Base-by-base conservation (phyloP, 2,888 invertebrate species). In the Thyatira batis region DNA sequence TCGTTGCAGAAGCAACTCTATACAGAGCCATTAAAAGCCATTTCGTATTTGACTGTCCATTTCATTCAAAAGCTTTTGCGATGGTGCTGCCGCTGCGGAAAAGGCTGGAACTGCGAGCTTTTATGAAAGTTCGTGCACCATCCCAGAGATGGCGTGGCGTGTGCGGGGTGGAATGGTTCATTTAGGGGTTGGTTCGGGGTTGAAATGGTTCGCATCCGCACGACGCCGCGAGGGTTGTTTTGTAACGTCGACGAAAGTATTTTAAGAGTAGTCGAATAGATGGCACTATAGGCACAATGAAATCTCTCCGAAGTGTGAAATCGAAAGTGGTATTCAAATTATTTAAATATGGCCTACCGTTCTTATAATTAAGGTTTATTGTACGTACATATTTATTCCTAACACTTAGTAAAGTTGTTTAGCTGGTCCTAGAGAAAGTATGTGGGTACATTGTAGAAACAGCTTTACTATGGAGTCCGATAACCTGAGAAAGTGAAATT, bases 41-140 rank as follows among this genome's bases (percentile, higher is more conserved):
- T 72, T 83, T 82, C 77, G 55, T 58, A 50, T 61, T 33, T 57
- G 39, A 51, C 52, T 51, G 39, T 46, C 21, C 8, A 23, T 74
- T 89, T 89, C 91, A 92, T 92, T 92, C 89, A 92, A 87, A 86
- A 92, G 88, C 84, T 87, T 67, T 33, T 48, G 55, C 65, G 69
- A 69, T 46, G 53, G 80, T 82, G 82, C 82, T 82, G 84, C 78
- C 61, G 43, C 64, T 11, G 68, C 81, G 87, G 84, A 72, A 63
- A 70, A 78, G 68, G 60, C 54, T 53, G 57, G 87, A 90, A 91
- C 90, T 88, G 63, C 56, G 61, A 82, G 78, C 82, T 83, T 85
- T 85, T 69, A 70, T 58, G 54, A 65, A 75, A 85, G 85, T 91
- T 89, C 82, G 3, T 67, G 62, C 80, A 55, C 84, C 84, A 83